A percentile compares a stretch with the other conserved stretches of the same genome.
phyloP scores from a whole-genome alignment of 1,140 invertebrate species.

The Drosophila neocordata region DNA sequence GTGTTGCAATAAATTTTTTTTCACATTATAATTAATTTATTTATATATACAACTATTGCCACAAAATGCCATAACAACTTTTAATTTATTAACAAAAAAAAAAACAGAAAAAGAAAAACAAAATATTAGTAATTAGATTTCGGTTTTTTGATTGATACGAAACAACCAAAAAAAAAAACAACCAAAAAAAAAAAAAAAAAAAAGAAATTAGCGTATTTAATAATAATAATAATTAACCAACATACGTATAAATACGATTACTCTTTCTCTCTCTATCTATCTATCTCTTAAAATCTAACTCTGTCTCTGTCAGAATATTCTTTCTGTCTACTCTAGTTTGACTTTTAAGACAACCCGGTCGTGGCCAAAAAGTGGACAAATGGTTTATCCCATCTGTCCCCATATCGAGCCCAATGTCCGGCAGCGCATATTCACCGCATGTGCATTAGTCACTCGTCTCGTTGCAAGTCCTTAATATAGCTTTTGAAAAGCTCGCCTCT shows the following conservation, averaged over 20 bases:
- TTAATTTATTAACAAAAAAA: conserved; percentile 47
- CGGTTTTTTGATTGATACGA: conserved; percentile 30
- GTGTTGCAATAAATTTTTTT: conserved; percentile 54
- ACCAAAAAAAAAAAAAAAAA: background rate
- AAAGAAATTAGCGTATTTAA: conserved; percentile 54
- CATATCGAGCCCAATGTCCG: conserved; percentile 35
- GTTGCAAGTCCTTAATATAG: conserved; percentile 77
- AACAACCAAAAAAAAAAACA: background rate
- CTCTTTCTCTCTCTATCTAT: background rate
- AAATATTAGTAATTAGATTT: conserved; percentile 55
- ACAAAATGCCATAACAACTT: conserved; percentile 39
- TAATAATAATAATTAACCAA: conserved; percentile 47
- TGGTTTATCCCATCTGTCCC: conserved; percentile 4
- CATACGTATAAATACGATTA: conserved; percentile 55
- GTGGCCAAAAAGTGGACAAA: conserved; percentile 34
- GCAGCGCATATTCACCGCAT: conserved; percentile 79
- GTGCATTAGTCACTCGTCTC: conserved; percentile 76
- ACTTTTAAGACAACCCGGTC: conserved; percentile 69
- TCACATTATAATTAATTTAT: conserved; percentile 23
- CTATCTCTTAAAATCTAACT: conserved; percentile 11
- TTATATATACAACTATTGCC: conserved; percentile 26
- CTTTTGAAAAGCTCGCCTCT: conserved; percentile 80
- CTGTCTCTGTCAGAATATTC: conserved; percentile 38
- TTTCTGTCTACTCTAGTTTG: conserved; percentile 47
- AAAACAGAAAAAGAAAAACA: too few species aligned